Conservation (phyloP, 1,140 invertebrate species). For the Adoxophyes honmai region DNA sequence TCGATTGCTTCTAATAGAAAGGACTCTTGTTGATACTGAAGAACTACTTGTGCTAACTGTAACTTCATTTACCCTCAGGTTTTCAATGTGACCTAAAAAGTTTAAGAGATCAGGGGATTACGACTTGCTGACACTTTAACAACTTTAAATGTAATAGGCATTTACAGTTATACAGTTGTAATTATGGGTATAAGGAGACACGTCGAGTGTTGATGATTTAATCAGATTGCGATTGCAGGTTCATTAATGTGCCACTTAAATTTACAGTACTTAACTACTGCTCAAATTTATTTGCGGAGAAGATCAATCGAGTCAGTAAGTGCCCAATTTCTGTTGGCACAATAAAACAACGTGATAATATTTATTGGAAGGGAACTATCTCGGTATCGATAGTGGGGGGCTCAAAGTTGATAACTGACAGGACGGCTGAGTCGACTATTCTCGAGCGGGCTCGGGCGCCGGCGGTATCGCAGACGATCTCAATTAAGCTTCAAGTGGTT, state of each 20-base stretch:
- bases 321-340: neutral
- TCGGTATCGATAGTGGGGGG: conserved; percentile 16
- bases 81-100: too few relatives aligned
- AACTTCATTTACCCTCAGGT: too few relatives aligned
- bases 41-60: neutral
- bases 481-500: conserved; percentile 53
- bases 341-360: neutral
- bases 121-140: too few relatives aligned
- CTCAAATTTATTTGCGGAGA: too few relatives aligned
- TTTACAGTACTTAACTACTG: too few relatives aligned
- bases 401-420: conserved; percentile 32
- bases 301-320: neutral
- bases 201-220: too few relatives aligned
- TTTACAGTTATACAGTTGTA: too few relatives aligned
- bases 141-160: too few relatives aligned
- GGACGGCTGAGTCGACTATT: conserved; percentile 27
- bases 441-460: conserved; percentile 15
- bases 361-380: neutral
- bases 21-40: neutral
- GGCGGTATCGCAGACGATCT: conserved; percentile 39
- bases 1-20: conserved; percentile 3
- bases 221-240: too few relatives aligned
- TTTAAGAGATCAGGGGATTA: too few relatives aligned
- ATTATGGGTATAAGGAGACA: too few relatives aligned
- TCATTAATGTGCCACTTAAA: too few relatives aligned